These are phyloP conservation scores for Plusia festucae DNA, from an alignment of 2,888 invertebrate species.

Conservation along the genomic window DNA sequence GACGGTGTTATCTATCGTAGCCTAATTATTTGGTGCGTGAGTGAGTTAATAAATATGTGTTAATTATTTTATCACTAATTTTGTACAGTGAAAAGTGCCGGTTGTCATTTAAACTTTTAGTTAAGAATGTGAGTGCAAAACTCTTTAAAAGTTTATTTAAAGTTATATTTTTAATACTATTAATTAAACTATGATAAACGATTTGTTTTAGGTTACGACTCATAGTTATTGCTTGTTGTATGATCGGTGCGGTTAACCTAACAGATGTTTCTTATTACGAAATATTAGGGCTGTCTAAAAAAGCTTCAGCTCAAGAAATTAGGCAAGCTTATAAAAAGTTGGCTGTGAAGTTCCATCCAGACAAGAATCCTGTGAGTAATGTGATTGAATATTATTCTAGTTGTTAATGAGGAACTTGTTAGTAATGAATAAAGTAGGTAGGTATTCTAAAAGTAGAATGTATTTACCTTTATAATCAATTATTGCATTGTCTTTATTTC, in stretches of 20 bases:
- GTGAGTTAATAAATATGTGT: constrained; percentile 8
- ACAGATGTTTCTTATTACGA: constrained; percentile 89
- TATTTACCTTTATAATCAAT: too few relatives aligned
- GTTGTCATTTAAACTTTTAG: background rate
- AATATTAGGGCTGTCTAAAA: constrained; percentile 91
- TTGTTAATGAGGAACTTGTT: background rate
- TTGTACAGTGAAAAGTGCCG: constrained; percentile 11
- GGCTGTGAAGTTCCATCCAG: constrained; percentile 93
- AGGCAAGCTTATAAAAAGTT: constrained; percentile 94
- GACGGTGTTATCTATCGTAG: constrained; percentile 54
- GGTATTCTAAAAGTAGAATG: too few relatives aligned
- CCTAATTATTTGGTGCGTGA: constrained; percentile 46
- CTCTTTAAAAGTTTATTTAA: constrained; percentile 15
- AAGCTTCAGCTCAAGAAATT: constrained; percentile 92
- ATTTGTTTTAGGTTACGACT: constrained; percentile 71
- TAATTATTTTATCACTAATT: background rate
- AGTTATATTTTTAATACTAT: constrained; percentile 3
- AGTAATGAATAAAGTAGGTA: too few relatives aligned
- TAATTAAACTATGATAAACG: background rate
- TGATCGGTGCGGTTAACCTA: constrained; percentile 70
- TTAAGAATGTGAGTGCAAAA: constrained; percentile 53
- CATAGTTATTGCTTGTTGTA: constrained; percentile 60
- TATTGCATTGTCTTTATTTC: too few relatives aligned
- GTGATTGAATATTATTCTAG: background rate
- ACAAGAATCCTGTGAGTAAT: constrained; percentile 90